Base-by-base conservation (phyloP, 2,888 invertebrate species). In the Sphecodes monilicornis region DNA sequence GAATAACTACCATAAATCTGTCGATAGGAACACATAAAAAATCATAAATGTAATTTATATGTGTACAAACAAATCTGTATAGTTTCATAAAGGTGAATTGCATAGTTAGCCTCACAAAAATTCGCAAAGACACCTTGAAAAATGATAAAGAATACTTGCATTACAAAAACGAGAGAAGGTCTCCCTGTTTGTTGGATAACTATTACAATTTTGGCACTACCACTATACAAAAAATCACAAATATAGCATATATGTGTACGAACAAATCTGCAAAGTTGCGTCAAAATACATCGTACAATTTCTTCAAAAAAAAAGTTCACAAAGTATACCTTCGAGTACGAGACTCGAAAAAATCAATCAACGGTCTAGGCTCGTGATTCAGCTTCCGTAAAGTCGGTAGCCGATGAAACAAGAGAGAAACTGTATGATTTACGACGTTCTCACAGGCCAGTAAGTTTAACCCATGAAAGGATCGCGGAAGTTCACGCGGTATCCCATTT, bases 401-500 rank as follows among this genome's bases (percentile, higher is more conserved):
- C 5, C 16, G 22, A 13, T 36, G 68, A 26, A 39, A 39, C 13
- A 11, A 29, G 36, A 26, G n/a, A 13, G 16, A 60, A 46, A 57
- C 18, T 22, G 69, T 60, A 29, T 32, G 54, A 57, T 39, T 66
- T 73, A 77, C 36, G n/a, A 18, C 13, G 41, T 74, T 73, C 36
- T 76, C 72, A 18, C 70, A 68, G 13, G 29, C 26, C 60, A 16
- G 71, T 57, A 64, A 68, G 22, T 29, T 54, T 22, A 11, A 32
- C 18, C 70, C 26, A 57, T 60, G 77, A 86, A 91, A 87, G 86
- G 88, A 89, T 79, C 71, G 71, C 90, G 91, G 90, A 91, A 91
- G 90, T 90, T 88, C 80, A 79, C 60, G 78, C 57, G 81, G 71
- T 76, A 50, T 77, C 76, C 80, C 80, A 79, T 78, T 89, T 91